Percentiles rank a stretch among this genome's conserved stretches.
phyloP scores from a whole-genome alignment of 2,888 invertebrate species.

The Baccha elongata region DNA sequence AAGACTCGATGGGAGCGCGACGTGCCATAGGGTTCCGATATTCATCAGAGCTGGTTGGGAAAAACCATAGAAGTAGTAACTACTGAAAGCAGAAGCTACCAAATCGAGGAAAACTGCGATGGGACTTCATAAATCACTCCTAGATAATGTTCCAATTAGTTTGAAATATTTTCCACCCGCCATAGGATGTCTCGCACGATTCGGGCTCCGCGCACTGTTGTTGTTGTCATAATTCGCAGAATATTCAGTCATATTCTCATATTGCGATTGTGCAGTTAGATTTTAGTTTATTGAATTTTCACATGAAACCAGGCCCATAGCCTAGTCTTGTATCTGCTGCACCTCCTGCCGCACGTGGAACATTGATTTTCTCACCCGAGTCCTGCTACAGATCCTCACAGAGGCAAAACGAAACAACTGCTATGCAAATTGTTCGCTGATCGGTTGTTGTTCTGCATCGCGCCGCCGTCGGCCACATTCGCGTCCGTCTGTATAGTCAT shows the following conservation, averaged over 20 bases:
- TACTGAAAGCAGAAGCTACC: constrained; percentile 37
- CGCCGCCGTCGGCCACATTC: too few relatives aligned
- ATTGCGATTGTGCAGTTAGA: constrained; percentile 70
- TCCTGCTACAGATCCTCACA: constrained; percentile 39
- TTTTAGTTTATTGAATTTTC: constrained; percentile 73
- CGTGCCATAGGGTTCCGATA: too few relatives aligned
- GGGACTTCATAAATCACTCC: constrained; percentile 51
- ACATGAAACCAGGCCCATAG: constrained; percentile 69
- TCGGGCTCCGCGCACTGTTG: constrained; percentile 27
- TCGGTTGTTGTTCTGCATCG: constrained; percentile 57
- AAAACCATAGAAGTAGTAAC: too few relatives aligned
- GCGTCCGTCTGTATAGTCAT: too few relatives aligned
- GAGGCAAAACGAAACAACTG: constrained; percentile 47
- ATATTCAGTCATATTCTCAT: constrained; percentile 62
- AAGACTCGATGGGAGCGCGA: too few relatives aligned
- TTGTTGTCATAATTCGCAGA: constrained; percentile 67
- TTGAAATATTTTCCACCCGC: constrained; percentile 72
- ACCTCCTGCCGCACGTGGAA: constrained; percentile 59
- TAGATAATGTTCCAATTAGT: constrained; percentile 74
- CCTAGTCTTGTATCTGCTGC: neutral
- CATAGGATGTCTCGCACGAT: constrained; percentile 72
- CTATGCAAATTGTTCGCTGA: constrained; percentile 67
- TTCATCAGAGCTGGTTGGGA: too few relatives aligned
- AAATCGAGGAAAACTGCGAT: constrained; percentile 15
- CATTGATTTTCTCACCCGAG: constrained; percentile 72